These are phyloP conservation scores for Sigmodon hispidus DNA, from an alignment of 2,113 vertebrate species.

Conservation along the genomic window DNA sequence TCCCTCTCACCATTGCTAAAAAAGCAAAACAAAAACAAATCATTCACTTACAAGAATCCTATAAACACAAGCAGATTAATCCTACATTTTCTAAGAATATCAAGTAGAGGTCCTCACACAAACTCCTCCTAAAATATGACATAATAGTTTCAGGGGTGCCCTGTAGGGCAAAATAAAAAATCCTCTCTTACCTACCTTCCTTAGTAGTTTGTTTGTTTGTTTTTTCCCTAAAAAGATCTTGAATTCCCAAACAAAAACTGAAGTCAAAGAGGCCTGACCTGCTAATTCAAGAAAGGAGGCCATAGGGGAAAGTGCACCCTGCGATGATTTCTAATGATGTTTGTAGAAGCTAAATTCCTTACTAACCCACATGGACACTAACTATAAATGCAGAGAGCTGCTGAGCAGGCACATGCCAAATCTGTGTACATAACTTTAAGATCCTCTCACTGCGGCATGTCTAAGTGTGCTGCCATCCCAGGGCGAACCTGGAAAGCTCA, in stretches of 20 bases:
- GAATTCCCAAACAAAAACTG: neutral
- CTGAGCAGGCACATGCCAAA: conserved; percentile 25
- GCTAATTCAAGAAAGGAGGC: conserved; percentile 62
- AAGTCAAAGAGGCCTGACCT: neutral
- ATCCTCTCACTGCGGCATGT: conserved; percentile 4
- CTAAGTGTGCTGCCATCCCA: neutral
- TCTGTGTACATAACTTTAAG: conserved; percentile 13
- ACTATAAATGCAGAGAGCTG: conserved; percentile 67
- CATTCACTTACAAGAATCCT: conserved; percentile 78
- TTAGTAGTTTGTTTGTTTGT: no score
- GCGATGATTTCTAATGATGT: conserved; percentile 74
- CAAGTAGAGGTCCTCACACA: conserved; percentile 74
- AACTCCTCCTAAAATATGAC: conserved; percentile 66
- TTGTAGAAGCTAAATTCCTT: conserved; percentile 71
- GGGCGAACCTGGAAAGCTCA: neutral
- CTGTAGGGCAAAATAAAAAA: neutral
- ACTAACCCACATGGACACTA: conserved; percentile 58
- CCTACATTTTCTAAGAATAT: conserved; percentile 80
- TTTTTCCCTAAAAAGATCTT: neutral
- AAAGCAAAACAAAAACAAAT: no score
- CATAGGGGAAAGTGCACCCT: conserved; percentile 54
- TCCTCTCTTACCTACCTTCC: neutral
- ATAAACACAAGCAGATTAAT: conserved; percentile 81
- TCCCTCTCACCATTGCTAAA: conserved; percentile 82
- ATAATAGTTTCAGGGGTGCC: neutral